These are phyloP conservation scores for Oncorhynchus masou DNA, from an alignment of 2,113 vertebrate species.

Conservation along the genomic window DNA sequence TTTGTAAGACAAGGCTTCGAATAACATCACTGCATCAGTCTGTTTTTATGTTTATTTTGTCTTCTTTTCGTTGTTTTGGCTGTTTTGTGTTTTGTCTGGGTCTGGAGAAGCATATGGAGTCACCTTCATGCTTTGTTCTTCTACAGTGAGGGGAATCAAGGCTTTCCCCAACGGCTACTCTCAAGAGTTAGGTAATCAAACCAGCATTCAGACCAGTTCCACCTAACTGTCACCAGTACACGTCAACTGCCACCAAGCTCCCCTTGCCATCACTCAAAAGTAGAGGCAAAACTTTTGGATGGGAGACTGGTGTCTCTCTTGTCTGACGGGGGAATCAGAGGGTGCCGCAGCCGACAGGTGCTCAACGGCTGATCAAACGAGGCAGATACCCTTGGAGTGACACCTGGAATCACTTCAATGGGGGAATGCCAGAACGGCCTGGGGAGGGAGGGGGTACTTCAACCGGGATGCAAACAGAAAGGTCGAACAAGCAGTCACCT, in stretches of 20 bases:
- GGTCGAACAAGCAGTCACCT: slow-evolving; percentile 59
- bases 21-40: slow-evolving; percentile 56
- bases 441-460: slow-evolving; percentile 48
- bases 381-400: slow-evolving; percentile 76
- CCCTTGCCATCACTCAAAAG: slow-evolving; percentile 69
- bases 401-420: slow-evolving; percentile 80
- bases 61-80: slow-evolving; percentile 33
- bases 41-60: slow-evolving; percentile 26
- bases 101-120: slow-evolving; percentile 40
- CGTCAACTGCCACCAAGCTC: slow-evolving; percentile 26
- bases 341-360: slow-evolving; percentile 69
- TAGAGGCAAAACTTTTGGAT: slow-evolving; percentile 70
- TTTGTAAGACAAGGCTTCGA: slow-evolving; percentile 55
- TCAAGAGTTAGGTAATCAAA: slow-evolving; percentile 1
- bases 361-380: slow-evolving; percentile 74
- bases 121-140: slow-evolving; percentile 28
- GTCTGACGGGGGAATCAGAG: slow-evolving; percentile 72
- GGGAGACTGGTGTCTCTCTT: no score
- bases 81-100: slow-evolving; percentile 17
- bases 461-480: slow-evolving; percentile 52
- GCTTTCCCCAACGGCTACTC: slow-evolving; percentile 13
- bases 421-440: slow-evolving; percentile 68
- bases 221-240: slow-evolving; percentile 5
- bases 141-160: slow-evolving; percentile 5
- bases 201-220: background rate